phyloP scores from a whole-genome alignment of 2,113 vertebrate genomes.

The Bufo bufo region DNA sequence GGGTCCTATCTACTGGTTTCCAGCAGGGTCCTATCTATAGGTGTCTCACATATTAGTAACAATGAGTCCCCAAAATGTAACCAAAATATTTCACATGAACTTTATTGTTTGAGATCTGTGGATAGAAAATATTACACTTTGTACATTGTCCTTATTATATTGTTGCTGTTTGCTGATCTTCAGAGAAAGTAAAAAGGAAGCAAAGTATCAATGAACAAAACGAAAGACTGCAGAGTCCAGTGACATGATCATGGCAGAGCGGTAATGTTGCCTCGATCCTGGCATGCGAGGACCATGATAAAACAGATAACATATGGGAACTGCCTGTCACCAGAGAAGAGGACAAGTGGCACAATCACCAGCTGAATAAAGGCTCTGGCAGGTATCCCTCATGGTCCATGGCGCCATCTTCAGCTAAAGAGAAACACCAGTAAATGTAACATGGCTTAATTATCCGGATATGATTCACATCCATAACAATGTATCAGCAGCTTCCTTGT shows the following conservation, averaged over 20 bases:
- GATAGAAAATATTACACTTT: conserved; percentile 7
- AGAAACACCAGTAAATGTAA: too few species aligned
- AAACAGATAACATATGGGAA: background rate
- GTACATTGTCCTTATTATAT: conserved; percentile 27
- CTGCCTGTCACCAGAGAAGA: background rate
- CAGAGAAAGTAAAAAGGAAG: background rate
- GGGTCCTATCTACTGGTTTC: too few species aligned
- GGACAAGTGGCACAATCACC: conserved; percentile 61
- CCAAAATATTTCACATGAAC: background rate
- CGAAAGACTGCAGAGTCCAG: background rate
- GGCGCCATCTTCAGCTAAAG: conserved; percentile 66
- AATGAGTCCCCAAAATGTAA: background rate
- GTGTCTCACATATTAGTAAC: background rate
- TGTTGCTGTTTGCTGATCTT: background rate
- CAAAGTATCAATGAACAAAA: background rate
- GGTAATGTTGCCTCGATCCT: background rate
- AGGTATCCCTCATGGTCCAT: conserved; percentile 63
- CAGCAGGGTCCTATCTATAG: background rate
- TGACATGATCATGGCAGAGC: background rate
- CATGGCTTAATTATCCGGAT: too few species aligned
- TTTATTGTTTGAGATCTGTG: conserved; percentile 39
- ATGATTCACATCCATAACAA: too few species aligned
- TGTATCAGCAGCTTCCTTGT: too few species aligned
- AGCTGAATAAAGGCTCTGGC: conserved; percentile 63
- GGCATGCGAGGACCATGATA: background rate